Conservation (phyloP, 2,113 vertebrate genomes). For the Vidua chalybeata region DNA sequence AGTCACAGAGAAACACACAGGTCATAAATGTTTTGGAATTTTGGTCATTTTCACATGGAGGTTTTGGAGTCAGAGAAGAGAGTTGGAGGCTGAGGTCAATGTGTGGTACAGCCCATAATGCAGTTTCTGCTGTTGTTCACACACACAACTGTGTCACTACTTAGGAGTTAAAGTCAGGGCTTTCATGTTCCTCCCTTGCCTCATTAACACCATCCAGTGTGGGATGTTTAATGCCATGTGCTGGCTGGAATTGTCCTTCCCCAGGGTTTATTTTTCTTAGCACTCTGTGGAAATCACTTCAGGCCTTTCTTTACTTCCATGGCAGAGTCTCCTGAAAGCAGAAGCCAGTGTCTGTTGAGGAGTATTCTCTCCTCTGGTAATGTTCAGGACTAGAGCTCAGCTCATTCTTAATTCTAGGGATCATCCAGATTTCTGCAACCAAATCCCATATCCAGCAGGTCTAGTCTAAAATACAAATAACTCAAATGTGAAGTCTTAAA, state of each 20-base stretch:
- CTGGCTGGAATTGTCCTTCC: neutral
- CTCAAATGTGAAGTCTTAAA: neutral
- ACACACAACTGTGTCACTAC: fast-evolving
- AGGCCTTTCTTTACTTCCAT: neutral
- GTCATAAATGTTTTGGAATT: neutral
- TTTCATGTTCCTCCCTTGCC: neutral
- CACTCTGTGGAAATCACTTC: neutral
- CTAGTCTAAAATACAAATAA: neutral
- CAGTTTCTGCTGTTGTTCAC: neutral
- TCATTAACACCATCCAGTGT: neutral
- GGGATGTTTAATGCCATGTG: neutral
- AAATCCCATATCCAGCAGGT: neutral
- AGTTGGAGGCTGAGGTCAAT: neutral
- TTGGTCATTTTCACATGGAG: neutral
- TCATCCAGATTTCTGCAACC: neutral
- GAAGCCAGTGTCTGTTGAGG: neutral
- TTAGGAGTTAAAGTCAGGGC: neutral
- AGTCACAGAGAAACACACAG: neutral
- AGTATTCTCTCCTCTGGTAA: neutral
- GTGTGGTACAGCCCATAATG: neutral
- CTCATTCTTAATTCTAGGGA: neutral
- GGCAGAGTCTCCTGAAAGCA: neutral
- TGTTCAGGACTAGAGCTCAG: neutral
- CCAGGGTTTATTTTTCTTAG: neutral
- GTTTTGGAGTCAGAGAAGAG: neutral